phyloP scores from a whole-genome alignment of 2,113 vertebrate species.

The Pteronura brasiliensis region DNA sequence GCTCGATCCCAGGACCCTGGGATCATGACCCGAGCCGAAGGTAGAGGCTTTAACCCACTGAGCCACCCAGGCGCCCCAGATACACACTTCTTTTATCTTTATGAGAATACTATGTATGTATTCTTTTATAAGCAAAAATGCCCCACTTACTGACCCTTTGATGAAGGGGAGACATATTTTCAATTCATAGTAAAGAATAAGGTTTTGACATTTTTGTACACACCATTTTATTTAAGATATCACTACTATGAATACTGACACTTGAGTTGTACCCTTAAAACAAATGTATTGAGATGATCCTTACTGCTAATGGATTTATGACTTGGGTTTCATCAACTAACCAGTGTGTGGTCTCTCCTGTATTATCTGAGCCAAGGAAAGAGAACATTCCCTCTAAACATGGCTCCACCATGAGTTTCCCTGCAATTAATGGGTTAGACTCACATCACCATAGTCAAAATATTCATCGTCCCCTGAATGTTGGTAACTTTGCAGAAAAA shows the following conservation, averaged over 20 bases:
- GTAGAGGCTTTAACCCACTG: too few species aligned
- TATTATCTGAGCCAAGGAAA: neutral
- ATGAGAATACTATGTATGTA: neutral
- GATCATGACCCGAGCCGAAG: too few species aligned
- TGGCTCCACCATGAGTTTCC: neutral
- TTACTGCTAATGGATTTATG: neutral
- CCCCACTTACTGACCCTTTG: neutral
- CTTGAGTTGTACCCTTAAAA: neutral
- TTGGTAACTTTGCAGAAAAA: neutral
- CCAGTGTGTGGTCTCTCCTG: neutral
- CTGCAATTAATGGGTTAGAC: neutral
- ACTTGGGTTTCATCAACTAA: neutral
- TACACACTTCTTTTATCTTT: slow-evolving; percentile 15
- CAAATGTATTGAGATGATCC: neutral
- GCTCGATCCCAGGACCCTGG: too few species aligned
- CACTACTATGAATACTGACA: neutral
- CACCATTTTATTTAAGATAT: neutral
- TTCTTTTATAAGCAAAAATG: neutral
- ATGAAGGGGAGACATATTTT: neutral
- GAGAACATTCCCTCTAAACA: neutral
- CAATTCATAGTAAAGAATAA: neutral
- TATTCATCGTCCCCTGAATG: neutral
- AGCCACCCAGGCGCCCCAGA: too few species aligned
- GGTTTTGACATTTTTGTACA: neutral
- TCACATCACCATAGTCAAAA: neutral